A percentile compares a stretch with the other conserved stretches of the same genome.
Evolutionary conservation across 2,797 vertebrate genomes (phyloP).

Genomic region (Hirundo rustica): DNA sequence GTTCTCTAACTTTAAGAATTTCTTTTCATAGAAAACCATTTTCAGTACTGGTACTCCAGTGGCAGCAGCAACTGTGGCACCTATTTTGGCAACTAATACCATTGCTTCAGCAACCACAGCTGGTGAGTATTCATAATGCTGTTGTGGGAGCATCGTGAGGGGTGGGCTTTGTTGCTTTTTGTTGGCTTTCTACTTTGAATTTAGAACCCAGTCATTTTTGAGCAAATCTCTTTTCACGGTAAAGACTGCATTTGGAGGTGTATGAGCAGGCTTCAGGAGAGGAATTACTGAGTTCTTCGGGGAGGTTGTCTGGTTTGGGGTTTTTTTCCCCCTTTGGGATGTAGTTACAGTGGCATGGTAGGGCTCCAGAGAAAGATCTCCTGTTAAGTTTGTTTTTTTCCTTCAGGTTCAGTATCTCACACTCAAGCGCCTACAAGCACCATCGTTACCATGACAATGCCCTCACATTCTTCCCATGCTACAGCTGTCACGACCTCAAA

Average conservation of each 20-base stretch:
- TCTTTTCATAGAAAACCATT: constrained; percentile 87
- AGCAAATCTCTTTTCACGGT: neutral
- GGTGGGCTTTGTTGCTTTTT: neutral
- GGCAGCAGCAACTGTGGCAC: constrained; percentile 96
- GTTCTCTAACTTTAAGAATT: neutral
- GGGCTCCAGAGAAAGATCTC: neutral
- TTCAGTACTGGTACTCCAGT: constrained; percentile 95
- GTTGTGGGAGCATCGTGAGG: neutral
- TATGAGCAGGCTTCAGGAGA: neutral
- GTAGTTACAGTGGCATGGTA: neutral
- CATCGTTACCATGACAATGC: constrained; percentile 97
- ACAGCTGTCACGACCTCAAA: constrained; percentile 94
- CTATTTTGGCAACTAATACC: constrained; percentile 94
- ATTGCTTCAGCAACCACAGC: constrained; percentile 91
- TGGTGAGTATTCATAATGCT: constrained; percentile 76
- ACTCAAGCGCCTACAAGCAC: constrained; percentile 91
- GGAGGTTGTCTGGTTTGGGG: neutral
- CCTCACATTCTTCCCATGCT: constrained; percentile 95
- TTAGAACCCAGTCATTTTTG: neutral
- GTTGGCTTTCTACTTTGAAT: neutral
- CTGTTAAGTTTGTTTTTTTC: neutral
- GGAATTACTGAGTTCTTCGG: neutral
- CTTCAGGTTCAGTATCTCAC: constrained; percentile 88
- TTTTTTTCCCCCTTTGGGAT: neutral
- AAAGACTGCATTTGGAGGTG: neutral